These are phyloP conservation scores for Drosophila tripunctata DNA, from an alignment of 2,888 invertebrate genomes.

Conservation along the genomic window DNA sequence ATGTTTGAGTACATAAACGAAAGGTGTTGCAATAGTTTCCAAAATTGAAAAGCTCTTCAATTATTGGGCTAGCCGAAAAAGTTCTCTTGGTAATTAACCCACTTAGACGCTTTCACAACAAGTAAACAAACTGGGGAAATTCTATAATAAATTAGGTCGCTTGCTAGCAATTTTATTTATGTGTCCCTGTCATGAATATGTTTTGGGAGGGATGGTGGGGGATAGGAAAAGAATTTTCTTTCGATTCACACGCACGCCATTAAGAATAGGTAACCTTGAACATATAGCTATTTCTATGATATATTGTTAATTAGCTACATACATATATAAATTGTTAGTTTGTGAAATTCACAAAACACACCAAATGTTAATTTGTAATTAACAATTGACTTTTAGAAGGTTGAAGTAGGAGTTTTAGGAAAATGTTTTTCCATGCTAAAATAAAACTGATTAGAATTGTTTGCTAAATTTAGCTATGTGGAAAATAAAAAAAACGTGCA, in stretches of 20 bases:
- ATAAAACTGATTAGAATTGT: background rate
- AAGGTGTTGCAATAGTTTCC: background rate
- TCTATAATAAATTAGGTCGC: constrained; percentile 43
- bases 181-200: constrained; percentile 30
- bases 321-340: constrained; percentile 51
- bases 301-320: constrained; percentile 40
- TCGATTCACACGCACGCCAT: constrained; percentile 39
- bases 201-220: background rate
- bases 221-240: background rate
- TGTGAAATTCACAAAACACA: background rate
- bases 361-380: background rate
- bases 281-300: constrained; percentile 36
- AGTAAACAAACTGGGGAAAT: constrained; percentile 13
- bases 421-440: no score
- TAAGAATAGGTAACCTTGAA: constrained; percentile 59
- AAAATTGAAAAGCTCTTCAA: background rate
- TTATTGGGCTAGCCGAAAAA: background rate
- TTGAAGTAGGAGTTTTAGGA: no score
- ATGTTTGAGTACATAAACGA: background rate
- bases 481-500: constrained; percentile 57
- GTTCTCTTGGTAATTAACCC: constrained; percentile 31
- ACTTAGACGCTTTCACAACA: constrained; percentile 10
- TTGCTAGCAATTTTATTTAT: constrained; percentile 41
- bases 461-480: constrained; percentile 29
- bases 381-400: background rate